Base-by-base conservation (phyloP, 1,140 invertebrate genomes). In the Drosophila sp. region DNA sequence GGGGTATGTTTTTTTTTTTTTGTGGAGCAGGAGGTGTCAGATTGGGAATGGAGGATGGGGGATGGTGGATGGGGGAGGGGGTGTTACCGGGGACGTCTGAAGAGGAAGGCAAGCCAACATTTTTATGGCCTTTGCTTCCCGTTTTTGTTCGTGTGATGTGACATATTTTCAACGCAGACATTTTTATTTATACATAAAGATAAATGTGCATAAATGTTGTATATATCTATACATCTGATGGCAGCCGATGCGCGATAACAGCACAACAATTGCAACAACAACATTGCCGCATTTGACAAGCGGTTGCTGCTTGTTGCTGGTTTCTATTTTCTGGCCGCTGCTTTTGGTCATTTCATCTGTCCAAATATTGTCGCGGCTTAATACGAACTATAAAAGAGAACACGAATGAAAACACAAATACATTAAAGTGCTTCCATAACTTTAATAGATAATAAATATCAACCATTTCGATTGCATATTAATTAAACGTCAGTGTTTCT, bases 101-200 rank as follows among this genome's bases (percentile, higher is more conserved):
- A 27, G 0, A 18, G 40, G 4, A 4, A 18, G 8, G 57, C 7
- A 13, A 8, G 46, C 13, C 41, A 62, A 34, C 18, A 76, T 77
- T 83, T 87, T 77, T 89, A 89, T 79, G 69, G 76, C 62, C 61
- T 82, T 73, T 80, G 64, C 78, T 77, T 83, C 57, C 29, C 41
- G 41, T 50, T 50, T 50, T 45, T 32, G 14, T 14, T 74, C 54
- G 71, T 71, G 65, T 72, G 72, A 80, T 77, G 76, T 65, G 82
- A 80, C 75, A 86, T 76, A 79, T 89, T 89, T 87, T 79, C 63
- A 87, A 61, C 62, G 66, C 75, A 78, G 78, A 75, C 81, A 78
- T 62, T 78, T 86, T 77, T 87, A 84, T 87, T 84, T 81, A 64
- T 76, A 63, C 56, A 65, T 50, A 61, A 67, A 72, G 59, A 76